Evolutionary conservation across 1,140 invertebrate genomes (phyloP).

Genomic region (Lordiphosa mommai): DNA sequence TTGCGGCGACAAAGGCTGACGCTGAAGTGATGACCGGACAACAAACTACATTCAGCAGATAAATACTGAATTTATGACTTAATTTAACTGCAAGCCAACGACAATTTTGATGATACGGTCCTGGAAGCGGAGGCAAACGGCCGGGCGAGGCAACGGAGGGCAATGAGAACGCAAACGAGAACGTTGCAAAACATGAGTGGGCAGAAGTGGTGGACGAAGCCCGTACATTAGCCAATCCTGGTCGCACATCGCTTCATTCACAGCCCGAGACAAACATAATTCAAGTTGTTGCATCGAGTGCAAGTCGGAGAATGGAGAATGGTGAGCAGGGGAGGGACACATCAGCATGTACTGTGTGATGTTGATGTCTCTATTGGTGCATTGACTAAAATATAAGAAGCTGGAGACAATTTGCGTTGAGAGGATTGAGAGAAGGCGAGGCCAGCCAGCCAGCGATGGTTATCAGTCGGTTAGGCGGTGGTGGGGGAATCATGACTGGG

Average conservation of each 20-base stretch:
- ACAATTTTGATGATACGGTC: conserved; percentile 70
- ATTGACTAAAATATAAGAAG: conserved; percentile 42
- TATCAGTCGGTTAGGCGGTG: conserved; percentile 10
- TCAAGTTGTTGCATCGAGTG: conserved; percentile 36
- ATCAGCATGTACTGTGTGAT: conserved; percentile 27
- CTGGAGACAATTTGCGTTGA: conserved; percentile 36
- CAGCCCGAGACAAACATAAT: conserved; percentile 66
- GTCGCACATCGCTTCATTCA: conserved; percentile 74
- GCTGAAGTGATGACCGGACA: conserved; percentile 79
- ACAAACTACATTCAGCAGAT: conserved; percentile 79
- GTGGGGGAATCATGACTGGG: conserved; percentile 10
- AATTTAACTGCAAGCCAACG: conserved; percentile 79
- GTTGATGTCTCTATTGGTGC: conserved; percentile 73
- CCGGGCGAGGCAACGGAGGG: neutral
- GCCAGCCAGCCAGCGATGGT: conserved; percentile 11
- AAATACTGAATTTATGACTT: conserved; percentile 80
- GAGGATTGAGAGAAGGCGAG: too few species aligned
- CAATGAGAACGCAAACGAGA: neutral
- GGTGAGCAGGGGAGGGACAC: neutral
- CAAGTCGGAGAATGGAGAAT: neutral
- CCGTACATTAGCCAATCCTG: conserved; percentile 74
- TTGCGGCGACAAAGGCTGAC: conserved; percentile 66
- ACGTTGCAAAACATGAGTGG: conserved; percentile 53
- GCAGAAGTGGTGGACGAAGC: conserved; percentile 57
- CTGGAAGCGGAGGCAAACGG: neutral